Percentiles rank a stretch among this genome's conserved stretches.
Conservation (phyloP, 2,888 invertebrate genomes). For the Andrena camellia region DNA sequence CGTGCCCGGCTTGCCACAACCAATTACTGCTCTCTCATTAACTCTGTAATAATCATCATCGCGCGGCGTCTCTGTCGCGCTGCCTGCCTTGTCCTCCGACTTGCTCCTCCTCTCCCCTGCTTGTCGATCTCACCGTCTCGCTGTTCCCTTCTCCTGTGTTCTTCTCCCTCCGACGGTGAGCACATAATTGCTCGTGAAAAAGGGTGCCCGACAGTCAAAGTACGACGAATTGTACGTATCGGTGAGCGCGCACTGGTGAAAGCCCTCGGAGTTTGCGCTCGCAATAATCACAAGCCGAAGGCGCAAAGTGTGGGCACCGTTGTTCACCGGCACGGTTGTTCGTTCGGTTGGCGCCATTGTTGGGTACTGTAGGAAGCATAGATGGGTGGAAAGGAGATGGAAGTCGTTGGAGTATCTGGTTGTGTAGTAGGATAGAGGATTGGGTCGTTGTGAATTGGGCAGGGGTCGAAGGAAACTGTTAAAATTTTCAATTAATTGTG, state of each 20-base stretch:
- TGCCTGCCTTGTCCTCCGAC: neutral
- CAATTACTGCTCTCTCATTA: slow-evolving; percentile 83
- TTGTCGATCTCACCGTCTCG: neutral
- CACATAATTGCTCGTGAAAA: slow-evolving; percentile 60
- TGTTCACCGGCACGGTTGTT: slow-evolving; percentile 10
- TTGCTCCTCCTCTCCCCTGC: neutral
- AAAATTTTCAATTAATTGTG: too few relatives aligned
- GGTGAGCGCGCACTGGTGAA: slow-evolving; percentile 32
- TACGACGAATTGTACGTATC: slow-evolving; percentile 24
- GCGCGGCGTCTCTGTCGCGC: slow-evolving; percentile 33
- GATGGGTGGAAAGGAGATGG: neutral
- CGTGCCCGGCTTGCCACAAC: slow-evolving; percentile 78
- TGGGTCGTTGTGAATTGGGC: too few relatives aligned
- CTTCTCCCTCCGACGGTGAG: slow-evolving; percentile 11
- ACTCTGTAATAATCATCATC: slow-evolving; percentile 77
- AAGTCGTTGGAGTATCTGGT: neutral
- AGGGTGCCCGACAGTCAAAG: slow-evolving; percentile 44
- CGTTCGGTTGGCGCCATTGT: neutral
- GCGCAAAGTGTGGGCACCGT: slow-evolving; percentile 17
- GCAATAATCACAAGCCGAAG: slow-evolving; percentile 38
- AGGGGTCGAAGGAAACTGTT: slow-evolving; percentile 28
- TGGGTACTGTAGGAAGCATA: neutral
- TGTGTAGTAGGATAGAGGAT: neutral
- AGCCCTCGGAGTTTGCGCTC: slow-evolving; percentile 10
- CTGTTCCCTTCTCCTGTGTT: neutral